Evolutionary conservation across 2,797 vertebrate genomes (phyloP).

Genomic region (Halcyon chelicuti): DNA sequence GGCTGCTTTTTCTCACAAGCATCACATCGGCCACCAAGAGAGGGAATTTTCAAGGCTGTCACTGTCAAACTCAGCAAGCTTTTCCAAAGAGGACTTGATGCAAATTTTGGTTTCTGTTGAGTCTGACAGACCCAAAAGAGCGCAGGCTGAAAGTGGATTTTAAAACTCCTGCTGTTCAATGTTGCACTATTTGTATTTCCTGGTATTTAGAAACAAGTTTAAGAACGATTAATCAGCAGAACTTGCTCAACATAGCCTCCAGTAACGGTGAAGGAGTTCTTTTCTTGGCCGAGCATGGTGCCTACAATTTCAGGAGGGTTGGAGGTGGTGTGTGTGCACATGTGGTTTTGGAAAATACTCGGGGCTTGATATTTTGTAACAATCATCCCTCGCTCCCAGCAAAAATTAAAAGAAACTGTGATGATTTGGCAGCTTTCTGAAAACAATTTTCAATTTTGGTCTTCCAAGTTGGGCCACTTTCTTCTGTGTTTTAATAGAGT

Average conservation of each 20-base stretch:
- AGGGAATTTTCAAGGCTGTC: neutral
- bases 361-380: neutral
- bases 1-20: neutral
- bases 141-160: neutral
- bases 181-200: neutral
- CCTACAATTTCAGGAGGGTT: neutral
- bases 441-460: neutral
- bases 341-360: neutral
- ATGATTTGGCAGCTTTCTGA: neutral
- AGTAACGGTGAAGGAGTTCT: neutral
- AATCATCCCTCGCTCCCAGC: neutral
- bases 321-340: neutral
- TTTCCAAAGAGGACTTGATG: neutral
- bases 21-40: neutral
- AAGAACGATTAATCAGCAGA: constrained; percentile 33
- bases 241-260: constrained; percentile 38
- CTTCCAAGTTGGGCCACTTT: neutral
- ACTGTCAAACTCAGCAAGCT: neutral
- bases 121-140: neutral
- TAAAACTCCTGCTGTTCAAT: neutral
- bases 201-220: constrained; percentile 55
- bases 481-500: neutral
- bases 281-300: neutral
- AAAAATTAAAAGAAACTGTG: neutral
- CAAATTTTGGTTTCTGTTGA: neutral